Base-by-base conservation (phyloP, 1,140 invertebrate species). In the Luehdorfia chinensis region DNA sequence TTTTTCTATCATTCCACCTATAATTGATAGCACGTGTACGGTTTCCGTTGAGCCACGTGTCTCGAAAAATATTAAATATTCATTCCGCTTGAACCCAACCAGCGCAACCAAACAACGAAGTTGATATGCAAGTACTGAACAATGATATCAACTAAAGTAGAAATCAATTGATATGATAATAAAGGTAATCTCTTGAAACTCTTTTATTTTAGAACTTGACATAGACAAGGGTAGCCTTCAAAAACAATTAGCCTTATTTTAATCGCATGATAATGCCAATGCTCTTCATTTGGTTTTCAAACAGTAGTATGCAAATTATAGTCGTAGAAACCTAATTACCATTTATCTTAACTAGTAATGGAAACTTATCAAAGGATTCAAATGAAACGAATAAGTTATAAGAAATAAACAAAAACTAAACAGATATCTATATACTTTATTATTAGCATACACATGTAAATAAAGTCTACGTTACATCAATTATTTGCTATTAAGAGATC, bases 11-110 rank as follows among this genome's bases (percentile, higher is more conserved):
- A 60, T 63, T 78, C 58, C 59, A 61, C 45, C 50, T 79, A 60
- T 83, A 85, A 85, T 85, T 85, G 78, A 74, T 61, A 76, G 61
- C 81, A 85, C 81, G 81, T 85, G 81, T 71, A 75, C 41, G 31
- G 59, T 71, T 75, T 81, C 78, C 76, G 70, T 55, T 72, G 55
- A 57, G 81, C 53, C 81, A 85, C 81, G 81, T 85, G 78, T 64
- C 71, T 62, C 64, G 46, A 65, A 47, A 68, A 69, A 69, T 76
- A 81, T 80, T 78, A 74, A 75, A 73, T 62, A 75, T 81, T 79
- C 68, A 67, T 70, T 68, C 62, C 63, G 63, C 36, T 64, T 18
- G 43, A 51, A 55, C 39, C 45, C 56, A 43, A 52, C 55, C 60
- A 49, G 55, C 41, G 48, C 34, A 47, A 50, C 50, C 52, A 37